Evolutionary conservation across 2,888 invertebrate species (phyloP).

Genomic region (Hofmannophila pseudospretella): DNA sequence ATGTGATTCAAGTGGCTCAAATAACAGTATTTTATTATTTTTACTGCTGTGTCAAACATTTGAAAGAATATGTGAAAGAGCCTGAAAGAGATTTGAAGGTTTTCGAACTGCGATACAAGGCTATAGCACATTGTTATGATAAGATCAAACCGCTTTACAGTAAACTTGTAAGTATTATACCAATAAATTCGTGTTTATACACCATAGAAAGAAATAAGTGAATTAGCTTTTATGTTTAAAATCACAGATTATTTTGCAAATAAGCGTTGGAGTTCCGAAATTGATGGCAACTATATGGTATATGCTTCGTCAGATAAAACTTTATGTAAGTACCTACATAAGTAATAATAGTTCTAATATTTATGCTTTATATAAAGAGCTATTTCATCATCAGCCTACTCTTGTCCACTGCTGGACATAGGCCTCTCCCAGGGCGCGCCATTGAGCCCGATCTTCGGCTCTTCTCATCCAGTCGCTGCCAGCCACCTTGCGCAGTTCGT

Average conservation of each 20-base stretch:
- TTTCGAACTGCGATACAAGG: not conserved
- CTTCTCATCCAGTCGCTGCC: no score
- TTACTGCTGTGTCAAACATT: not conserved
- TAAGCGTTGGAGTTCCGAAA: slow-evolving; percentile 6
- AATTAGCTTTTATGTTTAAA: no score
- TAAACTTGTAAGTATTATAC: slow-evolving; percentile 4
- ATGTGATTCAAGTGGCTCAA: not conserved
- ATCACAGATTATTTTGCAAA: not conserved
- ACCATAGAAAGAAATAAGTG: no score
- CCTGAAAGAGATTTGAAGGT: not conserved
- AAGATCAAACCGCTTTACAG: slow-evolving; percentile 3
- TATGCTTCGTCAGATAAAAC: not conserved
- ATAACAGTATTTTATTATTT: slow-evolving; percentile 4
- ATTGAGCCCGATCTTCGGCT: no score
- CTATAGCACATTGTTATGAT: slow-evolving; percentile 6
- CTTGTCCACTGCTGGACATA: no score
- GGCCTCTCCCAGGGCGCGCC: no score
- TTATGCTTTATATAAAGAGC: no score
- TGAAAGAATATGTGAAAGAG: not conserved
- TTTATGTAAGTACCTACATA: slow-evolving; percentile 4
- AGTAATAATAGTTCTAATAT: no score
- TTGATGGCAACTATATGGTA: slow-evolving; percentile 7
- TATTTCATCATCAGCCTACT: no score
- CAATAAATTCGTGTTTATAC: slow-evolving; percentile 1
- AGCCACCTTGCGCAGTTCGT: no score